A percentile compares a stretch with the other conserved stretches of the same genome.
phyloP scores from a whole-genome alignment of 1,140 invertebrate genomes.

The Rhyacophila brunnea region DNA sequence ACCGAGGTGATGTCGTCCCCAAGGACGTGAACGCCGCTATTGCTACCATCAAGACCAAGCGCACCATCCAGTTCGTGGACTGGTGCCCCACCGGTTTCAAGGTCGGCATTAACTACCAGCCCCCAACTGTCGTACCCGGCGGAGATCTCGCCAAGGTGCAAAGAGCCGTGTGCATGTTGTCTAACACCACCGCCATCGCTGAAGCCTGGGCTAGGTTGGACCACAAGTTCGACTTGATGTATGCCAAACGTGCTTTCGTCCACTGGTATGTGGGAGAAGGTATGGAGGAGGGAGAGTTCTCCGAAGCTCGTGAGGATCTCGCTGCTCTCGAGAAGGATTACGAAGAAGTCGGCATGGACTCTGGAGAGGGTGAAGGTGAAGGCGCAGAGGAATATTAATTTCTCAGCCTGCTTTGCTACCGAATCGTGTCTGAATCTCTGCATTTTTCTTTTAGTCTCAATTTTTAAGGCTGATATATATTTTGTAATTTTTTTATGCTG shows the following conservation, averaged over 20 bases:
- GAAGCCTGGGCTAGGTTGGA: constrained; percentile 77
- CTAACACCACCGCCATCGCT: constrained; percentile 80
- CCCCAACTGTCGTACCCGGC: constrained; percentile 78
- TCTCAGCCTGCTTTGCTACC: too few species aligned
- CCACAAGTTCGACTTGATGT: constrained; percentile 83
- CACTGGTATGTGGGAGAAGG: constrained; percentile 86
- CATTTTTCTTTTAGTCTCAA: too few species aligned
- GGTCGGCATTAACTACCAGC: constrained; percentile 78
- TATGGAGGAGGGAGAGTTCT: constrained; percentile 85
- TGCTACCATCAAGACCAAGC: constrained; percentile 81
- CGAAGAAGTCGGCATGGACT: constrained; percentile 77
- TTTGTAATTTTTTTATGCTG: too few species aligned
- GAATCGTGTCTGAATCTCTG: too few species aligned
- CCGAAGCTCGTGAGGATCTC: constrained; percentile 82
- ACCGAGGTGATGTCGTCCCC: constrained; percentile 73
- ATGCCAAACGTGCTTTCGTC: constrained; percentile 81
- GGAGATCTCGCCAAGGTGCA: constrained; percentile 76
- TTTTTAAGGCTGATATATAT: too few species aligned
- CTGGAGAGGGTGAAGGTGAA: constrained; percentile 69
- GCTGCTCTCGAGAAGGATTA: constrained; percentile 84
- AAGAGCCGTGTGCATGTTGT: constrained; percentile 74
- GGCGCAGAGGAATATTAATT: constrained; percentile 68
- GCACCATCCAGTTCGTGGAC: constrained; percentile 85
- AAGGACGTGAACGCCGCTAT: constrained; percentile 84
- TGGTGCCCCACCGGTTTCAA: constrained; percentile 90